A percentile compares a stretch with the other conserved stretches of the same genome.
Conservation (phyloP, 1,140 invertebrate species). For the Ridgeia piscesae region DNA sequence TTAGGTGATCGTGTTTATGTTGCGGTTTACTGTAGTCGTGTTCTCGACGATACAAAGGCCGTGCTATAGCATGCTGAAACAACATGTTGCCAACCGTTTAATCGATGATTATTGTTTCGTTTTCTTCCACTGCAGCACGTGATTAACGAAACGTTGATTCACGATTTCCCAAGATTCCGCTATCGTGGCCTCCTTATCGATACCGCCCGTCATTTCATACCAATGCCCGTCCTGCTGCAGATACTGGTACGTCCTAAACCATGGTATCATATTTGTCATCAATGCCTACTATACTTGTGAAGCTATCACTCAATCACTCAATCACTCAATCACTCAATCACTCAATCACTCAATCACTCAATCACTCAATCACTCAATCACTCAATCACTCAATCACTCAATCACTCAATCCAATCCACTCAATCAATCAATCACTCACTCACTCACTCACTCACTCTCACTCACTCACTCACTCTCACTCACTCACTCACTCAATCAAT, state of each 20-base stretch:
- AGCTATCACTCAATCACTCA: no score
- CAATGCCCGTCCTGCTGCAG: constrained; percentile 66
- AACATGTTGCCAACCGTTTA: not conserved
- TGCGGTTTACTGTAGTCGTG: constrained; percentile 21
- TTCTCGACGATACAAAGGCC: not conserved
- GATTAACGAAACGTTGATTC: constrained; percentile 22
- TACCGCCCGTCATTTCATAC: constrained; percentile 79
- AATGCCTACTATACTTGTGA: no score
- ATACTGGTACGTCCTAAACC: constrained; percentile 58
- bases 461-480: no score
- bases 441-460: no score
- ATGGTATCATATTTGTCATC: not conserved
- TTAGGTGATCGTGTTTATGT: constrained; percentile 27
- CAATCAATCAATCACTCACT: no score
- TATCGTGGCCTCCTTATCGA: constrained; percentile 81
- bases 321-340: no score
- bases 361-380: no score
- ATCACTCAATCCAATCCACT: no score
- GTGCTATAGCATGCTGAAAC: not conserved
- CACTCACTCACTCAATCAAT: no score
- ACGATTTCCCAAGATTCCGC: constrained; percentile 72
- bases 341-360: no score
- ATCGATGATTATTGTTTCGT: constrained; percentile 18
- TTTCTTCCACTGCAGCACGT: constrained; percentile 30
- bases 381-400: no score